Conservation (phyloP, 92 coral and sea anemone species). For the Pocillopora meandrina region DNA sequence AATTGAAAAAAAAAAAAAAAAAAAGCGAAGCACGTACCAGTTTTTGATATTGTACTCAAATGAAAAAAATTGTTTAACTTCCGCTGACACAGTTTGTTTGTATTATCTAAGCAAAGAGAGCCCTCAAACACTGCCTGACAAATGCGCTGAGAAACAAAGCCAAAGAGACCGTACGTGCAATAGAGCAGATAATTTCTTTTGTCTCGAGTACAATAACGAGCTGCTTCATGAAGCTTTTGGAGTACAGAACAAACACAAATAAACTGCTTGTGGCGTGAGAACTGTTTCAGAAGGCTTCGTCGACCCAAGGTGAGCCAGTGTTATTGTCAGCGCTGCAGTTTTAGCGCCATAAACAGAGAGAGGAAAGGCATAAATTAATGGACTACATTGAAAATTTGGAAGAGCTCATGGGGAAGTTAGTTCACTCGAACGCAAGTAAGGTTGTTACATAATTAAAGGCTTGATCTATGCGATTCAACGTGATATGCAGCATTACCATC, state of each 20-base stretch:
- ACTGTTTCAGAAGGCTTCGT: not conserved
- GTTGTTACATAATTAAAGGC: not conserved
- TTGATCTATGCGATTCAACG: not conserved
- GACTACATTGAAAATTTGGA: too few relatives aligned
- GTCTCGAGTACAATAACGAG: slow-evolving; percentile 27
- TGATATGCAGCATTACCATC: too few relatives aligned
- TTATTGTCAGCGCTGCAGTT: not conserved
- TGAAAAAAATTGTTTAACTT: not conserved
- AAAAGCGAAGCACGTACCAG: too few relatives aligned
- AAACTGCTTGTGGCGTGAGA: slow-evolving; percentile 43
- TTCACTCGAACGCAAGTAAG: not conserved
- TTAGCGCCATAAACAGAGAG: not conserved
- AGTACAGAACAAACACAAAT: slow-evolving; percentile 40
- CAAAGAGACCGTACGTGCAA: slow-evolving; percentile 1
- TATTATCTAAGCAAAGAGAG: slow-evolving; percentile 3
- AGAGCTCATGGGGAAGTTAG: too few relatives aligned
- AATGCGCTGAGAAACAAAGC: slow-evolving; percentile 2
- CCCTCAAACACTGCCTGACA: slow-evolving; percentile 23
- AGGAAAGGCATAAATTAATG: too few relatives aligned
- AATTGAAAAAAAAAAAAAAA: not conserved
- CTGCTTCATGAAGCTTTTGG: slow-evolving; percentile 20
- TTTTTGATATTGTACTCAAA: not conserved
- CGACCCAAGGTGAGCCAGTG: not conserved
- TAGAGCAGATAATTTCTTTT: slow-evolving; percentile 34
- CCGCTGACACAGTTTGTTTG: slow-evolving; percentile 14